Evolutionary conservation across 2,888 invertebrate genomes (phyloP).

Genomic region (Caenorhabditis drosophilae): DNA sequence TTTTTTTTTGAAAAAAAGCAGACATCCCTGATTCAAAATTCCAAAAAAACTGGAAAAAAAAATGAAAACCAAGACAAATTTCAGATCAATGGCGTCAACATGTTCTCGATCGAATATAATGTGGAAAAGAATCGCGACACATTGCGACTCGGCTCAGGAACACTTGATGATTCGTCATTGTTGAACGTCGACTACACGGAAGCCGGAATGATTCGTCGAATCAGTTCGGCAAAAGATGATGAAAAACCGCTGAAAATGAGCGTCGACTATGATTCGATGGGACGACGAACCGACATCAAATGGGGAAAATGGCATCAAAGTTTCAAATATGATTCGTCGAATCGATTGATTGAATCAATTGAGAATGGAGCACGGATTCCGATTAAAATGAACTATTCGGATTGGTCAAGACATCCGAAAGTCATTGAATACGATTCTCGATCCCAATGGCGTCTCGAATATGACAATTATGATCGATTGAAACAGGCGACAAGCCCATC

Average conservation of each 20-base stretch:
- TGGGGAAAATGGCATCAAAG: slow-evolving; percentile 39
- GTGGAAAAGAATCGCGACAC: slow-evolving; percentile 20
- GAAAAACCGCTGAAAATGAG: slow-evolving; percentile 24
- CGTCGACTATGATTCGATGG: slow-evolving; percentile 26
- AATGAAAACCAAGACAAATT: no score
- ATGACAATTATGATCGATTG: slow-evolving; percentile 39
- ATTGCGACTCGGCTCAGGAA: slow-evolving; percentile 11
- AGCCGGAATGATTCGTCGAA: slow-evolving; percentile 21
- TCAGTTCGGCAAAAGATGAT: slow-evolving; percentile 9
- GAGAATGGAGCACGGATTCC: slow-evolving; percentile 24
- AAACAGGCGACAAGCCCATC: slow-evolving; percentile 31
- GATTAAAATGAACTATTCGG: slow-evolving; percentile 27
- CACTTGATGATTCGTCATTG: slow-evolving; percentile 35
- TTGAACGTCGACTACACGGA: slow-evolving; percentile 37
- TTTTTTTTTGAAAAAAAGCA: neutral
- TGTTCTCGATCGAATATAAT: slow-evolving; percentile 42
- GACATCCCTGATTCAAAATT: no score
- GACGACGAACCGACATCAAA: slow-evolving; percentile 20
- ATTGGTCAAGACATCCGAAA: slow-evolving; percentile 20
- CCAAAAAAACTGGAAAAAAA: no score
- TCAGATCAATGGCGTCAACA: slow-evolving; percentile 52
- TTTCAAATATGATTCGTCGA: slow-evolving; percentile 31
- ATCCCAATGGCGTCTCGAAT: slow-evolving; percentile 16
- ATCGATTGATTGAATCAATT: slow-evolving; percentile 30
- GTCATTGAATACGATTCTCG: slow-evolving; percentile 18